Evolutionary conservation across 2,113 vertebrate species (phyloP).

Genomic region (human): GRCh38 chr4:125422001-125422500

Average conservation of each 20-base stretch:
- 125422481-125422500: no score
- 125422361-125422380: no score
- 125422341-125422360: no score
- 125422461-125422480: no score
- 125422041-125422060: background rate
- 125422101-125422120: background rate
- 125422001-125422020: background rate
- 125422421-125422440: no score
- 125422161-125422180: background rate
- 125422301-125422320: background rate
- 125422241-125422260: background rate
- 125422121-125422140: background rate
- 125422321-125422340: background rate
- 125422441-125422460: no score
- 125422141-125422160: background rate
- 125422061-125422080: background rate
- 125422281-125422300: background rate
- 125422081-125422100: background rate
- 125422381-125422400: no score
- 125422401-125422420: no score
- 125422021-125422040: background rate
- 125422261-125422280: conserved; percentile 10
- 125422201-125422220: background rate
- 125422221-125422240: background rate
- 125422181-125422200: background rate